Conservation (phyloP, 2,113 vertebrate genomes). For the Edolisoma coerulescens region DNA sequence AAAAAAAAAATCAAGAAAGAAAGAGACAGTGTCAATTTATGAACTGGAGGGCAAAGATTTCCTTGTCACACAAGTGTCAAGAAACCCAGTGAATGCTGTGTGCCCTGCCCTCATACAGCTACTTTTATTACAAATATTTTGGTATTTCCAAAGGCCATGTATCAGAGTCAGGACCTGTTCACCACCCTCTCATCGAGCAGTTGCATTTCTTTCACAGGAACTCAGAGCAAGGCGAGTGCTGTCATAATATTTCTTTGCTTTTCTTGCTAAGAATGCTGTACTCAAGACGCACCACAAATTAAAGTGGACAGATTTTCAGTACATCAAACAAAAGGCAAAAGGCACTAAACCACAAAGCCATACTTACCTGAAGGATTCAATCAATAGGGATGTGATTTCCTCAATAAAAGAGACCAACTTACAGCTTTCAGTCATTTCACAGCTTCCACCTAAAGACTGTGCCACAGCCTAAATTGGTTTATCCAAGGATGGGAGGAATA, state of each 20-base stretch:
- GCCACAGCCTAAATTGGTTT: background rate
- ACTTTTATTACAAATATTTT: background rate
- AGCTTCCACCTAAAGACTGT: background rate
- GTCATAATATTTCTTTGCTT: background rate
- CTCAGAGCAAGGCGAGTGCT: background rate
- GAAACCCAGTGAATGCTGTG: background rate
- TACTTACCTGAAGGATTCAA: background rate
- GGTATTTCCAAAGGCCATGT: background rate
- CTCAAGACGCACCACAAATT: background rate
- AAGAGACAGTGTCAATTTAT: background rate
- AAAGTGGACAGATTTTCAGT: background rate
- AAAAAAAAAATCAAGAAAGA: background rate
- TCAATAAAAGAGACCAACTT: background rate
- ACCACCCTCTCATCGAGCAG: background rate
- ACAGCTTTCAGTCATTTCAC: background rate
- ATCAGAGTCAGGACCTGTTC: background rate
- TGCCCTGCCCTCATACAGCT: background rate
- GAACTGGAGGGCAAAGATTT: background rate
- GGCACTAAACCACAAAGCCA: background rate
- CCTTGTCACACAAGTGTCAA: background rate
- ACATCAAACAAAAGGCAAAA: background rate
- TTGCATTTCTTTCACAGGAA: background rate
- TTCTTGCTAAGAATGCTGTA: background rate
- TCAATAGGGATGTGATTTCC: background rate
- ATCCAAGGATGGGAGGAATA: background rate